Evolutionary conservation across 2,888 invertebrate species (phyloP).

Genomic region (Ischnus inquisitorius): DNA sequence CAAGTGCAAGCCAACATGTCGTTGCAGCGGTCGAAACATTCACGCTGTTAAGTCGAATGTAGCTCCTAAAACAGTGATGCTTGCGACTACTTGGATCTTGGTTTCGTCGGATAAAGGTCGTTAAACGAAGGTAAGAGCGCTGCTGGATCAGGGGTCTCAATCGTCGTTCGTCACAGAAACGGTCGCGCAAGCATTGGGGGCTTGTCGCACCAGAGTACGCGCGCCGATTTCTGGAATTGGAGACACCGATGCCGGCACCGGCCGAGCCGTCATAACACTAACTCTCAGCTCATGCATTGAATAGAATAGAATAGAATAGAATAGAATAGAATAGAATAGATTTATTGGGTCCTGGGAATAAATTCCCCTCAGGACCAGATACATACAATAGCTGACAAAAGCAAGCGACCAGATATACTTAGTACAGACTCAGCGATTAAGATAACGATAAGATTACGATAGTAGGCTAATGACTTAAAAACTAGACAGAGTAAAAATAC

Average conservation of each 20-base stretch:
- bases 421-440: no score
- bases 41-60: not conserved
- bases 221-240: conserved; percentile 62
- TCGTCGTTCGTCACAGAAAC: conserved; percentile 65
- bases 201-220: conserved; percentile 36
- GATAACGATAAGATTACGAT: no score
- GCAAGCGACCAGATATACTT: no score
- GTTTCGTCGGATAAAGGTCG: conserved; percentile 36
- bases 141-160: conserved; percentile 69
- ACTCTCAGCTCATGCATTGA: not conserved
- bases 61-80: conserved; percentile 34
- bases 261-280: conserved; percentile 11
- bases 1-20: not conserved
- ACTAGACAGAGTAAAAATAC: no score
- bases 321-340: no score
- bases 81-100: conserved; percentile 57
- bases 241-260: conserved; percentile 12
- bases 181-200: conserved; percentile 50
- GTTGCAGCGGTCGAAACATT: not conserved
- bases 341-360: no score
- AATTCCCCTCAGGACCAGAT: no score
- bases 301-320: no score
- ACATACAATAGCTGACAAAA: no score
- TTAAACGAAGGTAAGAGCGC: conserved; percentile 47
- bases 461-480: no score